Percentiles rank a stretch among this genome's conserved stretches.
Conservation (phyloP, 1,140 invertebrate species). For the Drosophila eugracilis region DNA sequence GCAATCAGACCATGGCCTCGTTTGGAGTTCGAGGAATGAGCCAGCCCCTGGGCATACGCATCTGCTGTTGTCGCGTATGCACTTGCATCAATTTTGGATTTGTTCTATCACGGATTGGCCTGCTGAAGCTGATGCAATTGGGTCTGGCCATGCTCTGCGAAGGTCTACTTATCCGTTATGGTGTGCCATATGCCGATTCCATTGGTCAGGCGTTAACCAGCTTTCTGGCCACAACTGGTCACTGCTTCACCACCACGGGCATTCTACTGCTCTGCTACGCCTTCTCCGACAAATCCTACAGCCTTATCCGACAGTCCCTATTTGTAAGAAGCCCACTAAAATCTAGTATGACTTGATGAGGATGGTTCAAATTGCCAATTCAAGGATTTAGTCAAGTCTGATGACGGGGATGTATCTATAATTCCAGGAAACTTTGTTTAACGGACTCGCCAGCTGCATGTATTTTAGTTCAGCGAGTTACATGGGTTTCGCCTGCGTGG, state of each 20-base stretch:
- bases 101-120: conserved; percentile 88
- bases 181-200: conserved; percentile 87
- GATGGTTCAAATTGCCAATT: too few relatives aligned
- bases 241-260: conserved; percentile 90
- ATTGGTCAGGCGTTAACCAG: conserved; percentile 91
- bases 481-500: conserved; percentile 90
- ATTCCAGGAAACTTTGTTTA: conserved; percentile 91
- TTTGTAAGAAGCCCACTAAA: conserved; percentile 88
- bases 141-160: conserved; percentile 91
- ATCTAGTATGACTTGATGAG: neutral
- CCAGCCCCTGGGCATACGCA: conserved; percentile 86
- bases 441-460: conserved; percentile 89
- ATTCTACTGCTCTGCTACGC: conserved; percentile 90
- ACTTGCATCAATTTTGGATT: conserved; percentile 92
- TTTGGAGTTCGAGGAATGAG: conserved; percentile 75
- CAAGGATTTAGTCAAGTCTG: neutral
- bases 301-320: conserved; percentile 90
- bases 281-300: conserved; percentile 90
- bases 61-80: conserved; percentile 90
- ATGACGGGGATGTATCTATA: neutral
- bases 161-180: conserved; percentile 90
- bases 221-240: conserved; percentile 90
- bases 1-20: conserved; percentile 50
- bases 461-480: conserved; percentile 91
- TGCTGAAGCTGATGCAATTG: conserved; percentile 90